phyloP scores from a whole-genome alignment of 2,113 vertebrate species.

The Cheilinus undulatus region DNA sequence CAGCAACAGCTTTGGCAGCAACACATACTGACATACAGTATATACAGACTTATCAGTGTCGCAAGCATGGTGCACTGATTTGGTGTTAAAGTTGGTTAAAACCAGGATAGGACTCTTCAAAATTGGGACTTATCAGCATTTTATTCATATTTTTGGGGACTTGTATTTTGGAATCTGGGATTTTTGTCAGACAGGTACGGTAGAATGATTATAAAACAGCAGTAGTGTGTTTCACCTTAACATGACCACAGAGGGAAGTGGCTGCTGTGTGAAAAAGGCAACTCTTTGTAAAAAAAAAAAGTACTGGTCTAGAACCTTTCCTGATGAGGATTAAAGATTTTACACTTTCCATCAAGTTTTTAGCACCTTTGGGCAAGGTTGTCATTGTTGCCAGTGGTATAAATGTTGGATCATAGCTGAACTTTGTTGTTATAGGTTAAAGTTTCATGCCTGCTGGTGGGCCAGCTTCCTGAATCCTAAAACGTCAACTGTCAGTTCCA shows the following conservation, averaged over 20 bases:
- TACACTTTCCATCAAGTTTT: constrained; percentile 24
- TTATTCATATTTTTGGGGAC: no score
- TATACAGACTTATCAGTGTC: no score
- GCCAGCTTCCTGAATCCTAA: constrained; percentile 68
- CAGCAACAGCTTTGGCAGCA: no score
- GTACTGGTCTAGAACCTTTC: not conserved
- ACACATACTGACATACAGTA: no score
- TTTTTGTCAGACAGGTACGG: no score
- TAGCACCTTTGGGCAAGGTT: constrained; percentile 39
- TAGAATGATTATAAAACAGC: not conserved
- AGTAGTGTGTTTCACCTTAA: not conserved
- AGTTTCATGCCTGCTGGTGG: constrained; percentile 76
- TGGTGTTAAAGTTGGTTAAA: no score
- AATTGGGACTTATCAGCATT: no score
- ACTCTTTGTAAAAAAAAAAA: not conserved
- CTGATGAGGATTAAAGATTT: constrained; percentile 26
- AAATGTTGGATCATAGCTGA: constrained; percentile 45
- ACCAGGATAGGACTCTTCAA: no score
- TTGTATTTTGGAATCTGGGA: no score
- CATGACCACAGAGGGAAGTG: not conserved
- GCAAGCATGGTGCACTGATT: no score
- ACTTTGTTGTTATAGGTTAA: constrained; percentile 80
- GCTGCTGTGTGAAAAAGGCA: not conserved
- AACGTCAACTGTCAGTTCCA: constrained; percentile 73
- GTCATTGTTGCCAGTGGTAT: constrained; percentile 46